Evolutionary conservation across 2,888 invertebrate species (phyloP).

Genomic region (Netelia melanura): DNA sequence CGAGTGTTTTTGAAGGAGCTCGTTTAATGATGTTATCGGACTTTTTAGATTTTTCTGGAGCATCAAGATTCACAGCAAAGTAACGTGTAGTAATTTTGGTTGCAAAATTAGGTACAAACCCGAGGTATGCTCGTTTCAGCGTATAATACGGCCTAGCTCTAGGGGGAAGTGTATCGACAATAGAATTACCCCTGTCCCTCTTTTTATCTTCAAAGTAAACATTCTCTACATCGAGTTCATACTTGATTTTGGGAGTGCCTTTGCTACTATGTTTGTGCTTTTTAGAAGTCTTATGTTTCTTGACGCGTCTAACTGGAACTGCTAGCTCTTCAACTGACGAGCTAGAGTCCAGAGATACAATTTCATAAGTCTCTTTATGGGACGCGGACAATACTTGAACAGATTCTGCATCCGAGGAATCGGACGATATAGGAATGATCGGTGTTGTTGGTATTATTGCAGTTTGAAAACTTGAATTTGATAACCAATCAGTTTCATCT

Average conservation of each 20-base stretch:
- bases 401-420: constrained; percentile 76
- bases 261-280: constrained; percentile 72
- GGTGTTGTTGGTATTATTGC: constrained; percentile 70
- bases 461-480: constrained; percentile 84
- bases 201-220: constrained; percentile 88
- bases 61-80: constrained; percentile 73
- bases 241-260: constrained; percentile 66
- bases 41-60: constrained; percentile 73
- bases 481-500: constrained; percentile 72
- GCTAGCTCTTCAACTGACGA: constrained; percentile 32
- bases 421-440: constrained; percentile 70
- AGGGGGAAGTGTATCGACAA: constrained; percentile 88
- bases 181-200: constrained; percentile 86
- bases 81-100: constrained; percentile 71
- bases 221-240: constrained; percentile 76
- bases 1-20: constrained; percentile 14
- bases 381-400: constrained; percentile 47
- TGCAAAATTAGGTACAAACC: constrained; percentile 67
- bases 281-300: constrained; percentile 76
- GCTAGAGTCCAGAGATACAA: constrained; percentile 29
- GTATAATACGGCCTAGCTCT: constrained; percentile 88
- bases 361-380: constrained; percentile 45
- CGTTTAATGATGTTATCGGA: constrained; percentile 78
- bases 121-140: constrained; percentile 66
- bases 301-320: constrained; percentile 46